phyloP scores from a whole-genome alignment of 2,113 vertebrate genomes.

The Thryonomys swinderianus region DNA sequence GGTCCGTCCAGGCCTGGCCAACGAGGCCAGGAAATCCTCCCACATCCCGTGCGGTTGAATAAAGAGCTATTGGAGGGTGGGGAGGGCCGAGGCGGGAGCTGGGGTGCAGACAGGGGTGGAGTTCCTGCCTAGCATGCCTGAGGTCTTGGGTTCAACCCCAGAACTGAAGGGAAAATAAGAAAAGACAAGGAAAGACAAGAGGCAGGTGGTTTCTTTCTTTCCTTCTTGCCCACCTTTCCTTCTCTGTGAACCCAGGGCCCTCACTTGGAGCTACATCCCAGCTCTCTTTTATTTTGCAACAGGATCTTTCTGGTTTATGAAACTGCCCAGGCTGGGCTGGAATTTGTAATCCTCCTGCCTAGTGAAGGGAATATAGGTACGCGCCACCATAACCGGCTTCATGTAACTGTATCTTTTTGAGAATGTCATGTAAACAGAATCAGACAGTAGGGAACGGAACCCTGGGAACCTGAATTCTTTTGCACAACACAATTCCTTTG shows the following conservation, averaged over 20 bases:
- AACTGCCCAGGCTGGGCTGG: background rate
- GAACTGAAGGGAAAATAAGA: background rate
- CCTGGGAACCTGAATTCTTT: background rate
- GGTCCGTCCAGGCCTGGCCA: background rate
- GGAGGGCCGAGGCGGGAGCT: background rate
- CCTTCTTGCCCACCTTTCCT: background rate
- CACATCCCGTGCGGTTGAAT: background rate
- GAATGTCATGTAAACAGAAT: background rate
- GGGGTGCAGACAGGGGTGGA: background rate
- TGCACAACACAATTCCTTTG: background rate
- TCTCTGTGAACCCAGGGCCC: background rate
- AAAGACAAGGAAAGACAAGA: background rate
- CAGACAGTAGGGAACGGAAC: background rate
- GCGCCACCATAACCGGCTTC: background rate
- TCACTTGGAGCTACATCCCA: background rate
- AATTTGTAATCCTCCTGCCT: background rate
- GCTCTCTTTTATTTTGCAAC: background rate
- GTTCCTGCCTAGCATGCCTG: no score
- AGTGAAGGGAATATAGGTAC: background rate
- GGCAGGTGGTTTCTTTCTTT: slow-evolving; percentile 6
- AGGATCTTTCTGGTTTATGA: background rate
- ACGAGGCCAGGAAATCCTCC: background rate
- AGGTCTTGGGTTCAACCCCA: no score
- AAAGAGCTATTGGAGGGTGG: background rate
- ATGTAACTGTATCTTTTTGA: background rate